Conservation (phyloP, 2,113 vertebrate species). For the Marcusenius ussheri region DNA sequence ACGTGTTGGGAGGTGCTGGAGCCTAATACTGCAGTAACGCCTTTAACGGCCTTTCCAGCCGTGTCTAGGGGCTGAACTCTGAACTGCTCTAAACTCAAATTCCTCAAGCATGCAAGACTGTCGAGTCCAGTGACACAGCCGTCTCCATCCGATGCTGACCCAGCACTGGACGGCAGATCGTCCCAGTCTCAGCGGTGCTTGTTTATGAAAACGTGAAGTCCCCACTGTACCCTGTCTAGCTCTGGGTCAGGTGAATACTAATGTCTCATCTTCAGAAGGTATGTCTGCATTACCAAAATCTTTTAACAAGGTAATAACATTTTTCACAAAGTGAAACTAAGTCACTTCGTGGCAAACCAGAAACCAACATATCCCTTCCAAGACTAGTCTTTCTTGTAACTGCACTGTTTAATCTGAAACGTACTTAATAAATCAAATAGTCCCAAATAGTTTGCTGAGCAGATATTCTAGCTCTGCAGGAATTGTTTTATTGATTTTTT, state of each 20-base stretch:
- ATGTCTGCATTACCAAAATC: neutral
- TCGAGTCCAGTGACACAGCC: neutral
- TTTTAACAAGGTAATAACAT: neutral
- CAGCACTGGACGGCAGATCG: neutral
- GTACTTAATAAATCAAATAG: neutral
- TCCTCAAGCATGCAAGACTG: neutral
- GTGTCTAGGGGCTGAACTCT: neutral
- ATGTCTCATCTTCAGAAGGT: neutral
- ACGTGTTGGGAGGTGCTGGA: constrained; percentile 6
- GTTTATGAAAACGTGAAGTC: neutral
- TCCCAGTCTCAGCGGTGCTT: neutral
- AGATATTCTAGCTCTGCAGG: neutral
- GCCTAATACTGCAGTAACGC: neutral
- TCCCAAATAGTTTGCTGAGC: neutral
- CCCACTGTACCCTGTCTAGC: neutral
- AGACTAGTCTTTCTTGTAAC: neutral
- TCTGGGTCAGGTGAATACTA: neutral
- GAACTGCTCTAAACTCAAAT: neutral
- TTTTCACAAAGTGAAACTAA: neutral
- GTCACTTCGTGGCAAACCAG: neutral
- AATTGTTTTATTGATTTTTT: neutral
- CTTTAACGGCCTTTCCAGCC: neutral
- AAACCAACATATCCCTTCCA: neutral
- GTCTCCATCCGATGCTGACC: neutral
- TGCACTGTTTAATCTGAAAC: neutral